Percentiles rank a stretch among this genome's conserved stretches.
These are phyloP conservation scores for Myotis daubentonii DNA, from an alignment of 2,797 vertebrate species.

Conservation along the genomic window DNA sequence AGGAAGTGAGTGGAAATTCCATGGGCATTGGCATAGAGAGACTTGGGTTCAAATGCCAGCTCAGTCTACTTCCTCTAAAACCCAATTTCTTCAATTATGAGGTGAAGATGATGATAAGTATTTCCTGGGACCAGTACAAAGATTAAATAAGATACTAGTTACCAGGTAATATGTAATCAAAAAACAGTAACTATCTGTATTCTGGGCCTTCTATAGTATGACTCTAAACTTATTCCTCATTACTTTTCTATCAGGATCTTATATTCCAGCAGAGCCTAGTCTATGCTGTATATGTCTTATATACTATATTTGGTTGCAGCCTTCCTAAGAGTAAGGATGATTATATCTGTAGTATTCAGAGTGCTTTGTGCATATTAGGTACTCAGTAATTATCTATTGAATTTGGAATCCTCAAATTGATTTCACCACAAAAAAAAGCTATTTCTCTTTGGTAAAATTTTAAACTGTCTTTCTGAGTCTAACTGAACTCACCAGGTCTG, in stretches of 20 bases:
- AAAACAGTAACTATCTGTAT: background rate
- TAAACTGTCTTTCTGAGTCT: background rate
- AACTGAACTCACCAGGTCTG: background rate
- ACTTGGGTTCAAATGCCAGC: constrained; percentile 12
- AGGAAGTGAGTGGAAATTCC: background rate
- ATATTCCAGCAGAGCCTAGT: background rate
- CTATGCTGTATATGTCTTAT: background rate
- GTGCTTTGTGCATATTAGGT: background rate
- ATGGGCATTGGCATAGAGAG: background rate
- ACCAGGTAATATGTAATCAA: background rate
- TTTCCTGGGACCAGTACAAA: background rate
- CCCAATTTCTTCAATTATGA: background rate
- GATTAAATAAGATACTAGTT: background rate
- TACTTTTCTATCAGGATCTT: background rate
- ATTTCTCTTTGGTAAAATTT: constrained; percentile 13
- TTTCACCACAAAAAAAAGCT: background rate
- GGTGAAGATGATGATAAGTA: background rate
- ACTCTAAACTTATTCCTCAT: background rate
- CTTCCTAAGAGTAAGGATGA: constrained; percentile 5
- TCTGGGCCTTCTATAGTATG: background rate
- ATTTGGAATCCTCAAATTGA: background rate
- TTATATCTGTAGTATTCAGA: background rate
- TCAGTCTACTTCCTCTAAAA: background rate
- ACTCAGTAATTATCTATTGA: background rate
- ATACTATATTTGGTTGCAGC: background rate